These are phyloP conservation scores for Amblyraja radiata DNA, from an alignment of 2,797 vertebrate species.

Conservation along the genomic window DNA sequence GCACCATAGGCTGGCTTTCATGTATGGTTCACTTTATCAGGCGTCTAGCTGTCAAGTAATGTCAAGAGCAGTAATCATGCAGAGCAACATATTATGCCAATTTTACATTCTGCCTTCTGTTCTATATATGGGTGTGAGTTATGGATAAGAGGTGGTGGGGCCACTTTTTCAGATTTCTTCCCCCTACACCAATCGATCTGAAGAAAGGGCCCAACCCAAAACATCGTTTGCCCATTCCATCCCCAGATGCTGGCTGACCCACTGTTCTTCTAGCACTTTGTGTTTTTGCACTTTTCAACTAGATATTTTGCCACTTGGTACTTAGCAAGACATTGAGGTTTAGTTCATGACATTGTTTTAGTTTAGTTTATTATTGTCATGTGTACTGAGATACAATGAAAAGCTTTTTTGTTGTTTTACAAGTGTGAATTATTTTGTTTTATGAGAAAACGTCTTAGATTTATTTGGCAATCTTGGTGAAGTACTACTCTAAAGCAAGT, in stretches of 20 bases:
- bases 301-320: neutral
- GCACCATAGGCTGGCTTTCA: too few relatives aligned
- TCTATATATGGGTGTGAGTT: neutral
- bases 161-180: too few relatives aligned
- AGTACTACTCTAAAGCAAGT: neutral
- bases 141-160: neutral
- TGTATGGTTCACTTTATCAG: too few relatives aligned
- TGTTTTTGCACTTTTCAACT: neutral
- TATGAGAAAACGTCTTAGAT: neutral
- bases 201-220: too few relatives aligned
- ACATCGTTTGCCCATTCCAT: too few relatives aligned
- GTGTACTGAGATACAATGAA: too few relatives aligned
- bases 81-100: neutral
- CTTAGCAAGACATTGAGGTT: neutral
- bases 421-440: too few relatives aligned
- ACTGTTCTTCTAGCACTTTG: neutral
- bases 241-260: too few relatives aligned
- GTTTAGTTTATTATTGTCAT: too few relatives aligned
- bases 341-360: neutral
- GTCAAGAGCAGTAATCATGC: neutral
- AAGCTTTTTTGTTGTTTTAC: neutral
- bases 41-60: too few relatives aligned
- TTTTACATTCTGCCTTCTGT: neutral
- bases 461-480: neutral
- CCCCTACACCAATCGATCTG: too few relatives aligned